Evolutionary conservation across 2,797 vertebrate genomes (phyloP), one percentile per base, ranked within the genome.

Genomic region (Fistularia commersonii): DNA sequence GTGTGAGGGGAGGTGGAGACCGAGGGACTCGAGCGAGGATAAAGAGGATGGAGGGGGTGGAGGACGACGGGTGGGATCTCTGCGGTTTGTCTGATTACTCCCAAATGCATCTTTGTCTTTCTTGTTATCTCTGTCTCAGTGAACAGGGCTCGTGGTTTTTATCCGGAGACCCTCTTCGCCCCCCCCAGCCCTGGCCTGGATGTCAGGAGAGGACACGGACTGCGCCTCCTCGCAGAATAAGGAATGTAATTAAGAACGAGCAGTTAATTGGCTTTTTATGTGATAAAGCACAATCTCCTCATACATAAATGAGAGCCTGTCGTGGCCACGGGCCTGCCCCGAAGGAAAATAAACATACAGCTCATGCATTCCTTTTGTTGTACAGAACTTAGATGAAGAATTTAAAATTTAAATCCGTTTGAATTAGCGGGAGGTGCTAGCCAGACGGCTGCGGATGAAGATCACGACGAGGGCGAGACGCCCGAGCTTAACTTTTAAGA

Each of bases 211-310:
- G 70, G 62, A 72, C 51, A 53, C 60, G 54, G 72, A 63, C 74
- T 51, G 53, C 63, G 56, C 68, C 77, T 63, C 61, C 61, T 31
- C 55, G 70, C 66, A 67, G 61, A 52, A 74, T 59, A 65, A 76
- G 71, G 83, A 76, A 80, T 79, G 77, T 80, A 84, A 87, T 89
- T 89, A 87, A 81, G 75, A 76, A 72, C 68, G 58, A 49, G 32
- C 72, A 72, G 79, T 84, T 83, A 85, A 87, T 86, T 88, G 79
- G 74, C 70, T 85, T 85, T 85, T 81, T 84, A 78, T 75, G 81
- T 79, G 76, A 84, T 84, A 86, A 85, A 80, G 76, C 81, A 72
- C 77, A 80, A 80, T 82, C 81, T 67, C 66, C 69, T 75, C 74
- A 85, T 81, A 75, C 61, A 69, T 78, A 74, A 77, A 66, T 61